Base-by-base conservation (phyloP, 2,113 vertebrate species). In the Ophiodon elongatus region DNA sequence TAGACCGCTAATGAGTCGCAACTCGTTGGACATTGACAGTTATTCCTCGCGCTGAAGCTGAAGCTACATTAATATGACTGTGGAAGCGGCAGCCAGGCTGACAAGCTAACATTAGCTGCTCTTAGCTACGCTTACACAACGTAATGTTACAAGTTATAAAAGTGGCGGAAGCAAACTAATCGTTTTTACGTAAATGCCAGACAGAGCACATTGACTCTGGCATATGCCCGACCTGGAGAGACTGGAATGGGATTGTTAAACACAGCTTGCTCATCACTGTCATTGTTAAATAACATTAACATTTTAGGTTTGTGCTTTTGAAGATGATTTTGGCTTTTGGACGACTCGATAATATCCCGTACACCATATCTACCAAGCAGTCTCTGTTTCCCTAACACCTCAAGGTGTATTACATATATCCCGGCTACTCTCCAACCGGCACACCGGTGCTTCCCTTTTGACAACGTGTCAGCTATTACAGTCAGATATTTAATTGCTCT, bases 21-120 rank as follows among this genome's bases (percentile, higher is more conserved):
- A 1, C 23, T 43, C 0, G 7, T 31, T 14, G 4, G 2, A 19
- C 17, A 0, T 15, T 11, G 0, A 14, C 29, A 29, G 3, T 14
- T 27, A 6, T 15, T 39, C 2, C 5, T 59, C 6, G 10, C 6
- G 11, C 9, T 74, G 0, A 65, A 47, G 72, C 25, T 66, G 64
- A 68, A 4, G 27, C 2, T n/a, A n/a, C 13, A 25, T 11, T 15
- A 35, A 56, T 1, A 29, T 4, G 9, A 27, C 43, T 37, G 4
- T 8, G 56, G 14, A 41, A 23, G 47, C 14, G n/a, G 25, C 27
- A 74, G 15, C 8, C 13, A 57, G 33, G 15, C 10, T 59, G 41
- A 35, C 37, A 23, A 25, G 83, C 79, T 76, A 82, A 70, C 72
- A 64, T 14, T 47, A 80, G 84, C 88, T 45, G 15, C 43, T 15